These are phyloP conservation scores for Bombus fervidus DNA, from an alignment of 1,140 invertebrate genomes.

Conservation along the genomic window DNA sequence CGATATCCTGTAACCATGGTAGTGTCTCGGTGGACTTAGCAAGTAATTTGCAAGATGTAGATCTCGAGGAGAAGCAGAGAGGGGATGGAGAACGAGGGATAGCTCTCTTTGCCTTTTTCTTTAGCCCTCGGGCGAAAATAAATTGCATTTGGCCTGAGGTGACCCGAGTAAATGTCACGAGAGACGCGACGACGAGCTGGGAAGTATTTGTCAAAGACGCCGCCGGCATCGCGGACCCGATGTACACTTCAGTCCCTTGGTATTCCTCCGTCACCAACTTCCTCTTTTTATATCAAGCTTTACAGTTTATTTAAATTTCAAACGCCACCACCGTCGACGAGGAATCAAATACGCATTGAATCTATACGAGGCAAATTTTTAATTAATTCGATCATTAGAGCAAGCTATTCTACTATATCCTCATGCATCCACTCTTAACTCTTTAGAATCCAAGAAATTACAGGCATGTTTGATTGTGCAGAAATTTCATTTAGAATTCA, in stretches of 20 bases:
- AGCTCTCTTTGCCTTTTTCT: slow-evolving; percentile 33
- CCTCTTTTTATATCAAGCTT: background rate
- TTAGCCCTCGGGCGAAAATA: slow-evolving; percentile 35
- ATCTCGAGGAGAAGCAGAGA: background rate
- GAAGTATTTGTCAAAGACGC: slow-evolving; percentile 54
- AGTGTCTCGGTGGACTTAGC: slow-evolving; percentile 24
- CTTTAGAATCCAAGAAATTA: too few relatives aligned
- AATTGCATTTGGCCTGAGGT: slow-evolving; percentile 51
- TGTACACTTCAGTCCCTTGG: slow-evolving; percentile 44
- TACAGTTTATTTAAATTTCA: slow-evolving; percentile 42
- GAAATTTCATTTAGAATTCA: too few relatives aligned
- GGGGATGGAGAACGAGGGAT: background rate
- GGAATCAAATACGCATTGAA: too few relatives aligned
- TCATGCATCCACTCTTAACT: too few relatives aligned
- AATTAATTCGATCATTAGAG: background rate
- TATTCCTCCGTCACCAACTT: background rate
- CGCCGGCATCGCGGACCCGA: slow-evolving; percentile 25
- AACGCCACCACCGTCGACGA: background rate
- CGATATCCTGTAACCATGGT: slow-evolving; percentile 16
- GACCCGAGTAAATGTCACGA: slow-evolving; percentile 52
- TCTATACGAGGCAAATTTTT: background rate
- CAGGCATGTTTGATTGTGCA: too few relatives aligned
- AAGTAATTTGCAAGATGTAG: slow-evolving; percentile 47
- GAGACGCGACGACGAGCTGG: slow-evolving; percentile 46
- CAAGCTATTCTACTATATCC: too few relatives aligned